A percentile compares a stretch with the other conserved stretches of the same genome.
phyloP scores from a whole-genome alignment of 2,113 vertebrate species.

The Forbesichthys agassizii region DNA sequence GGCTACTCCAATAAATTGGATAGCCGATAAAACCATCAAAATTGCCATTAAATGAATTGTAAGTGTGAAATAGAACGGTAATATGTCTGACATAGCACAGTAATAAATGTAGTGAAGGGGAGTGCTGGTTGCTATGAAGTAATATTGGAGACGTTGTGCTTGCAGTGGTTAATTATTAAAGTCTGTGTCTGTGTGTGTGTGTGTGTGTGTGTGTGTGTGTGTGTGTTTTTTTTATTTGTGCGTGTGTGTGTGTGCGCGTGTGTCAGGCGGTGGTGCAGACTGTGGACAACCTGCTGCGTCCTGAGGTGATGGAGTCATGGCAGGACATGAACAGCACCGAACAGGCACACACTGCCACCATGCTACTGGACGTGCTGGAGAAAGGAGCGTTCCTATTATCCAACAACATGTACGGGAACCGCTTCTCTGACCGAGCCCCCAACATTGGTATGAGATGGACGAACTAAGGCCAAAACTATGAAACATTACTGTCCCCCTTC shows the following conservation, averaged over 20 bases:
- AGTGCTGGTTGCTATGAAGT: conserved; percentile 41
- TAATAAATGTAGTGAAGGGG: conserved; percentile 55
- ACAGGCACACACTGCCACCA: conserved; percentile 91
- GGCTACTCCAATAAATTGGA: conserved; percentile 73
- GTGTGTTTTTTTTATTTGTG: too few relatives aligned
- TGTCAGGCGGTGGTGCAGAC: conserved; percentile 89
- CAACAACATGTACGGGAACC: conserved; percentile 90
- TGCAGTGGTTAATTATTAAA: conserved; percentile 10
- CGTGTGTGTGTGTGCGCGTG: conserved; percentile 3
- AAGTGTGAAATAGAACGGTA: conserved; percentile 71
- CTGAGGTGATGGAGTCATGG: conserved; percentile 87
- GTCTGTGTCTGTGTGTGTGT: not conserved
- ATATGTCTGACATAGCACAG: conserved; percentile 57
- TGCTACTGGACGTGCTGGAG: conserved; percentile 90
- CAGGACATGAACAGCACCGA: conserved; percentile 92
- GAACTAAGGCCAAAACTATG: not conserved
- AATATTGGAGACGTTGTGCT: conserved; percentile 26
- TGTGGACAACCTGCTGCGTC: conserved; percentile 87
- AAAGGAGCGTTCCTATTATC: conserved; percentile 91
- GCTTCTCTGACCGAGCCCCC: conserved; percentile 82
- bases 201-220: not conserved
- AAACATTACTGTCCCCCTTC: not conserved
- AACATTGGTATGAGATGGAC: conserved; percentile 83
- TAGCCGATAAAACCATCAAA: conserved; percentile 73
- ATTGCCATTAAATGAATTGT: conserved; percentile 74